These are phyloP conservation scores for Champsocephalus esox DNA, from an alignment of 2,797 vertebrate genomes.

Conservation along the genomic window DNA sequence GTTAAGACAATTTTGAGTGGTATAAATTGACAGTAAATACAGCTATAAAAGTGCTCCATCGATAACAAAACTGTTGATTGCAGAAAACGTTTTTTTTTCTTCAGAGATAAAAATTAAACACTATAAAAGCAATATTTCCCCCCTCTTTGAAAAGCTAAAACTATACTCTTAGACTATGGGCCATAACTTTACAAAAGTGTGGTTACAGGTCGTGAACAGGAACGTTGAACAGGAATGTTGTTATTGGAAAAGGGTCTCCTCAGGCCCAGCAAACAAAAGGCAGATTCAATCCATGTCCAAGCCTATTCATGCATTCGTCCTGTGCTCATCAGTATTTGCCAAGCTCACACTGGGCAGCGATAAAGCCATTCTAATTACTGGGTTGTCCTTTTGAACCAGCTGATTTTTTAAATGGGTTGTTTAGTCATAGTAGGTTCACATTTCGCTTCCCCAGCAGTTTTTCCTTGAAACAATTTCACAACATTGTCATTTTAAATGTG, in stretches of 20 bases:
- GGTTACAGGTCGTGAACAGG: slow-evolving; percentile 74
- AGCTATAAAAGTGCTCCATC: slow-evolving; percentile 72
- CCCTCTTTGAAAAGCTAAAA: slow-evolving; percentile 47
- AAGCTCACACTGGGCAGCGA: slow-evolving; percentile 70
- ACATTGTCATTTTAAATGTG: slow-evolving; percentile 53
- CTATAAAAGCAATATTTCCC: slow-evolving; percentile 40
- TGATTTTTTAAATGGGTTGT: slow-evolving; percentile 69
- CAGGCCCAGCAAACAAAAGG: slow-evolving; percentile 83
- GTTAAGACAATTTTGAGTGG: slow-evolving; percentile 68
- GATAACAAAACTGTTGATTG: slow-evolving; percentile 53
- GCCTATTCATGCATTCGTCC: slow-evolving; percentile 82
- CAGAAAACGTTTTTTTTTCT: slow-evolving; percentile 30
- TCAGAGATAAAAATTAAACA: slow-evolving; percentile 48
- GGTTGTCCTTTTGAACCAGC: slow-evolving; percentile 74
- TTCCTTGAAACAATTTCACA: slow-evolving; percentile 57
- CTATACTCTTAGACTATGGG: slow-evolving; percentile 57
- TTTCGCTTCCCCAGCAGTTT: slow-evolving; percentile 65
- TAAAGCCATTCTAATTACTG: slow-evolving; percentile 83
- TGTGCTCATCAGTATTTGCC: slow-evolving; percentile 82
- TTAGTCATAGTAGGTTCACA: slow-evolving; percentile 61
- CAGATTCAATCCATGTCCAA: slow-evolving; percentile 84
- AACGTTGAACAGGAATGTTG: slow-evolving; percentile 82
- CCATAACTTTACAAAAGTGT: slow-evolving; percentile 77
- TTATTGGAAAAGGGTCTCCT: slow-evolving; percentile 81
- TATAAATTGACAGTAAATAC: slow-evolving; percentile 66